Conservation (phyloP, 2,888 invertebrate species). For the Allolobophora icterica region DNA sequence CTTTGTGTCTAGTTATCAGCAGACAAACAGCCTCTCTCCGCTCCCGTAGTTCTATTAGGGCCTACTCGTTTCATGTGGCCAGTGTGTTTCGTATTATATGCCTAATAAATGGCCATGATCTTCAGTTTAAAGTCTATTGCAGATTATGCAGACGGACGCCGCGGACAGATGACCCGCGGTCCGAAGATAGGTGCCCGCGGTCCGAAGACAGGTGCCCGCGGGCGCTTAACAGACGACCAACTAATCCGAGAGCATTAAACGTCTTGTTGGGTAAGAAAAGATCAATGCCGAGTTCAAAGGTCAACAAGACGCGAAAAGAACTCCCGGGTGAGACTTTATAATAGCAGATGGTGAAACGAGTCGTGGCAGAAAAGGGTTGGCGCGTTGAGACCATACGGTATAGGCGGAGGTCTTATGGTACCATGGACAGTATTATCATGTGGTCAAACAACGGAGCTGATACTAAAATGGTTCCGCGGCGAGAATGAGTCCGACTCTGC, state of each 20-base stretch:
- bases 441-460: neutral
- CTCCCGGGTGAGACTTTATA: neutral
- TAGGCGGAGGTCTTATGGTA: no score
- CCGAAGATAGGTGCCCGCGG: no score
- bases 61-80: no score
- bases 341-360: neutral
- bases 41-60: no score
- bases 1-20: no score
- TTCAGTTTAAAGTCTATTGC: neutral
- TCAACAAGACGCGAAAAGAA: neutral
- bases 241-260: neutral
- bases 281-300: neutral
- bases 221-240: neutral
- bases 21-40: no score
- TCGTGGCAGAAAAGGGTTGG: neutral
- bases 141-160: neutral
- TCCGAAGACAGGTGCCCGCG: neutral
- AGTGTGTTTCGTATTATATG: no score
- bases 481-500: neutral
- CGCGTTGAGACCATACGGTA: no score
- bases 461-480: neutral
- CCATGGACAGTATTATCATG: neutral
- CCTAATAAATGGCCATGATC: neutral
- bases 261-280: neutral
- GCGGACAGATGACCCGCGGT: neutral